A percentile compares a stretch with the other conserved stretches of the same genome.
Evolutionary conservation across 2,797 vertebrate genomes (phyloP).

Genomic region (Adrianichthys oophorus): DNA sequence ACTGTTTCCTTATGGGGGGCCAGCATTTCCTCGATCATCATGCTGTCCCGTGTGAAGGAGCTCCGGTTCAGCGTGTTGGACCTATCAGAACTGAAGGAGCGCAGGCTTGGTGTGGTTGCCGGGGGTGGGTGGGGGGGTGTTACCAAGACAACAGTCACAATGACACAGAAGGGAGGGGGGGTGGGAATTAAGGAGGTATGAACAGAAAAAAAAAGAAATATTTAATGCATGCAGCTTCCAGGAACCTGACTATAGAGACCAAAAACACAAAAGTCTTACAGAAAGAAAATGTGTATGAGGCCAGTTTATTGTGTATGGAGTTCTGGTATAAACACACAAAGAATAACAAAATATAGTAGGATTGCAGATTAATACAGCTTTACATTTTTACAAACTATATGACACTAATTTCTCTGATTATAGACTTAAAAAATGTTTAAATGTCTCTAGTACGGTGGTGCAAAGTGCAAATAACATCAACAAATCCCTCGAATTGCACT

Average conservation of each 20-base stretch:
- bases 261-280: constrained; percentile 37
- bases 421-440: too few relatives aligned
- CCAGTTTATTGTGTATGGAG: too few relatives aligned
- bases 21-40: constrained; percentile 97
- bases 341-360: too few relatives aligned
- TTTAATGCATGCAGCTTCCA: constrained; percentile 98
- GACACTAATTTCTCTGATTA: too few relatives aligned
- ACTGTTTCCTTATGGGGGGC: constrained; percentile 95
- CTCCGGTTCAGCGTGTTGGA: constrained; percentile 98
- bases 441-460: too few relatives aligned
- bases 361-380: too few relatives aligned
- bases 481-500: too few relatives aligned
- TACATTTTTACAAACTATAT: too few relatives aligned
- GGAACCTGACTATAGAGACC: constrained; percentile 76
- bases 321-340: too few relatives aligned
- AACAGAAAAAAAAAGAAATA: constrained; percentile 78
- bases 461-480: too few relatives aligned
- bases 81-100: constrained; percentile 99
- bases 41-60: constrained; percentile 94
- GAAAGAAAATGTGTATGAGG: not conserved
- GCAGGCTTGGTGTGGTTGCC: constrained; percentile 86
- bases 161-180: constrained; percentile 36
- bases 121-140: constrained; percentile 56
- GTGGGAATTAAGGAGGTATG: constrained; percentile 22
- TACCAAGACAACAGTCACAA: constrained; percentile 77